A percentile compares a stretch with the other conserved stretches of the same genome.
phyloP scores from a whole-genome alignment of 2,797 vertebrate species.

The Tarsius wallacei region DNA sequence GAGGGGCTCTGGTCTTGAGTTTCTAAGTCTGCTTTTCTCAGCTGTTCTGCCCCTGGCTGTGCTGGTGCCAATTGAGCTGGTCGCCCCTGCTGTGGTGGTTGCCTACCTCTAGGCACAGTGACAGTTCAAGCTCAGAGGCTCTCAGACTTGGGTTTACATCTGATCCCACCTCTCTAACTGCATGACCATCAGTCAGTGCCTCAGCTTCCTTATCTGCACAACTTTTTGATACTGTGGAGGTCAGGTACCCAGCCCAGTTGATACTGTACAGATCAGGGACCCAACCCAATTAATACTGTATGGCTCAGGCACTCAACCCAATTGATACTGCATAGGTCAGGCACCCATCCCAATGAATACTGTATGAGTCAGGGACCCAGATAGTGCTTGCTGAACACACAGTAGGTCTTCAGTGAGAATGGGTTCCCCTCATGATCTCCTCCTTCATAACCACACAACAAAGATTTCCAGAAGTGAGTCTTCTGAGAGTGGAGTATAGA shows the following conservation, averaged over 20 bases:
- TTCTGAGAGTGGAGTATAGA: background rate
- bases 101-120: background rate
- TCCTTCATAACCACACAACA: background rate
- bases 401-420: background rate
- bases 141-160: background rate
- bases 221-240: background rate
- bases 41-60: background rate
- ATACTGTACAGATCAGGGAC: accelerated
- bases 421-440: accelerated
- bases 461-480: too few species aligned
- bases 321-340: background rate
- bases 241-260: background rate
- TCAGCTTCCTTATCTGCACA: background rate
- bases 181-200: accelerated
- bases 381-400: accelerated
- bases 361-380: too few species aligned
- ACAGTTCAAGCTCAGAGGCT: background rate
- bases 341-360: too few species aligned
- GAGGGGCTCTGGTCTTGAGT: background rate
- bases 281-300: accelerated
- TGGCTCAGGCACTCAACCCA: background rate
- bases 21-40: background rate
- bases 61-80: accelerated
- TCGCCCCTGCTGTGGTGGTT: accelerated
- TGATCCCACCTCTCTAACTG: background rate